Conservation (phyloP, 2,113 vertebrate genomes). For the Caloenas nicobarica region DNA sequence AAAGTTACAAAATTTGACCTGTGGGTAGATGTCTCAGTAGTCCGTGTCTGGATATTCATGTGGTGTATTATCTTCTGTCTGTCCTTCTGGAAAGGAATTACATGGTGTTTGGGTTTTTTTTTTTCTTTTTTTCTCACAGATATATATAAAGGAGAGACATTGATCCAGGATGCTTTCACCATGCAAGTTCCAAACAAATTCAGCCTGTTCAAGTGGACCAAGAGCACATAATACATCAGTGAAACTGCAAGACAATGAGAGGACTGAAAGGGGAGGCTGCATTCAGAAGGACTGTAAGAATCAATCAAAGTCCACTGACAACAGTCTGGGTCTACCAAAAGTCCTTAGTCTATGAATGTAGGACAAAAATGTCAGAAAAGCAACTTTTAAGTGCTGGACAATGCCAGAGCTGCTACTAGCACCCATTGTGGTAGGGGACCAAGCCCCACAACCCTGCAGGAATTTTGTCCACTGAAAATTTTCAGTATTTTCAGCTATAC, state of each 20-base stretch:
- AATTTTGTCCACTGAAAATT: not conserved
- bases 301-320: not conserved
- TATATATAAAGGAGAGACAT: not conserved
- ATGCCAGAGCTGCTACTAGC: not conserved
- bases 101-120: not conserved
- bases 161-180: not conserved
- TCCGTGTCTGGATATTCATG: not conserved
- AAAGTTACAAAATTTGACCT: not conserved
- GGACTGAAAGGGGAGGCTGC: not conserved
- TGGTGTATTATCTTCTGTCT: not conserved
- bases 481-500: not conserved
- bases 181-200: not conserved
- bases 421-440: accelerated
- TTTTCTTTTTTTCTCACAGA: not conserved
- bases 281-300: not conserved
- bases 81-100: too few species aligned
- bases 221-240: not conserved
- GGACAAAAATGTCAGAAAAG: not conserved
- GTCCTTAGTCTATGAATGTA: not conserved
- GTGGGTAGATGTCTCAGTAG: not conserved
- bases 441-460: not conserved
- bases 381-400: not conserved
- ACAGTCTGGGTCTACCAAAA: not conserved
- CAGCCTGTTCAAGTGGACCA: not conserved
- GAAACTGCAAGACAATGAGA: not conserved